Percentiles rank a stretch among this genome's conserved stretches.
These are phyloP conservation scores for Torymus texanus DNA, from an alignment of 2,888 invertebrate genomes.

Conservation along the genomic window DNA sequence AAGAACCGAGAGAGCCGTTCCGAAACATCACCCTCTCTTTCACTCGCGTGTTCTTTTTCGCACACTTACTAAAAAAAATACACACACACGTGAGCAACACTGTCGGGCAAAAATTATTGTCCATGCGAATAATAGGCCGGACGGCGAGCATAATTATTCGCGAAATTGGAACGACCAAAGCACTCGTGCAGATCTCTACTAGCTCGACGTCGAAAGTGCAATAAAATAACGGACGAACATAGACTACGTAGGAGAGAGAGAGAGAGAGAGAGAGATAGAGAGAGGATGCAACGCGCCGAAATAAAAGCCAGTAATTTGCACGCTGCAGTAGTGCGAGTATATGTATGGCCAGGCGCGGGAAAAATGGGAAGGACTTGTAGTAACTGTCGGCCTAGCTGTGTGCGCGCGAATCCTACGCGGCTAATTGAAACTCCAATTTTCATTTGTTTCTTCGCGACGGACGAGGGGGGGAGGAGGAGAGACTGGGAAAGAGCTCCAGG, in stretches of 20 bases:
- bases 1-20: background rate
- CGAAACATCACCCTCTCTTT: background rate
- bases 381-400: too few relatives aligned
- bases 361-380: too few relatives aligned
- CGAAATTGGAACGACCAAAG: conserved; percentile 33
- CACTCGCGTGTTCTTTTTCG: background rate
- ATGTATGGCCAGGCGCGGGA: too few relatives aligned
- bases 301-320: conserved; percentile 26
- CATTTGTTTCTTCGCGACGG: conserved; percentile 9
- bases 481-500: too few relatives aligned
- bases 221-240: conserved; percentile 21
- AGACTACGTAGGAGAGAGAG: background rate
- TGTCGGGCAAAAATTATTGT: background rate
- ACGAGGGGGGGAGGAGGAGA: too few relatives aligned
- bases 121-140: conserved; percentile 15
- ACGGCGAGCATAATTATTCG: conserved; percentile 24
- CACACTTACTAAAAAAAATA: background rate
- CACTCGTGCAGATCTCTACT: background rate
- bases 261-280: too few relatives aligned
- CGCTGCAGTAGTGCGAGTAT: background rate
- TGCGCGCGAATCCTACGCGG: too few relatives aligned
- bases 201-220: background rate
- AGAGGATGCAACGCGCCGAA: background rate
- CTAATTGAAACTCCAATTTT: conserved; percentile 44
- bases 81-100: background rate